Base-by-base conservation (phyloP, 2,797 vertebrate species). In the Urophycis tenuis region DNA sequence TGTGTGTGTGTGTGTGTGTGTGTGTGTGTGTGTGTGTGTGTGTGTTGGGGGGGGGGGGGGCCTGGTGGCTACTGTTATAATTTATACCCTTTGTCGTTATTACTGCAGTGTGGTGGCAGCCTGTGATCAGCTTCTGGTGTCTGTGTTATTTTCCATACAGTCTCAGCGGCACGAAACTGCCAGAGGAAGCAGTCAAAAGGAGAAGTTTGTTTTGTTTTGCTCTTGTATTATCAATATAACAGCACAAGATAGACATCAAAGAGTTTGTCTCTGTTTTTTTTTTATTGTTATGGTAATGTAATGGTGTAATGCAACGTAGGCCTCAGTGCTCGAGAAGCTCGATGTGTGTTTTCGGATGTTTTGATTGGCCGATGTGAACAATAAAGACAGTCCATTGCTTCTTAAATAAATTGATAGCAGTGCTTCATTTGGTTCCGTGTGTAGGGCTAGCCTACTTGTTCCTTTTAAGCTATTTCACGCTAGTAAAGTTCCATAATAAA, bases 181-280 rank as follows among this genome's bases (percentile, higher is more conserved):
- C 83, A 75, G 79, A 77, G 83, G 86, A 89, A 91, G 86, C 87
- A 80, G 72, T 19, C 71, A 87, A 91, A 92, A 90, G 81, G 77
- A 91, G 90, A 91, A 91, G 90, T 90, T 1, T 36, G 71, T 80
- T 73, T 86, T 85, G 81, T 82, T 85, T 86, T 84, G 76, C 79
- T 82, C 30, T 74, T 69, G 75, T 41, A 25, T 53, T 25, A 60
- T 70, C 82, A 84, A 74, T 25, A 36, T 33, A 17, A 19, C 0
- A 75, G 35, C 69, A 73, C 25, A 14, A 49, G 14, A 73, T 73
- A 31, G 79, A 77, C 30, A 30, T 70, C 30, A 10, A 34, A 49
- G 73, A 30, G 22, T 60, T 41, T 41, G n/a, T n/a, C 9, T 10
- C 22, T 25, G 25, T 60, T 25, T n/a, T 9, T 29, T 64, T 29